Conservation (phyloP, 2,797 vertebrate genomes). For the Phaenicophaeus curvirostris region DNA sequence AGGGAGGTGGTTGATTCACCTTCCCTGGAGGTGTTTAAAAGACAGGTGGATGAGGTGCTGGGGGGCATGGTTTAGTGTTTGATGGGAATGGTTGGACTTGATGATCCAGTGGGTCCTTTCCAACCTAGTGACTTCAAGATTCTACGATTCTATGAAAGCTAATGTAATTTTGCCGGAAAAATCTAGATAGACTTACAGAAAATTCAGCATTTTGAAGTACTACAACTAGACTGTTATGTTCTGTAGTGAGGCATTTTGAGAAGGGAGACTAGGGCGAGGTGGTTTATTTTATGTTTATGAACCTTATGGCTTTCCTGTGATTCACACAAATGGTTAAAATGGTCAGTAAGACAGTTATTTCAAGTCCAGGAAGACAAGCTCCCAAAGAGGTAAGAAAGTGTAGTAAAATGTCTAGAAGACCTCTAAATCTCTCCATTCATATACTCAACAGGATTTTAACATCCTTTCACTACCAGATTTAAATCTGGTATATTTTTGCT, state of each 20-base stretch:
- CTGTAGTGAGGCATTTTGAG: not conserved
- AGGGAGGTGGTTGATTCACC: no score
- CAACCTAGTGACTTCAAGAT: no score
- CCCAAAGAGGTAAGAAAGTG: not conserved
- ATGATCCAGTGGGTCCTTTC: no score
- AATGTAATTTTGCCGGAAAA: not conserved
- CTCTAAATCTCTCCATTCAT: not conserved
- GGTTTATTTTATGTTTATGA: not conserved
- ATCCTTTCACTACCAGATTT: not conserved
- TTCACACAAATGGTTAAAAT: not conserved
- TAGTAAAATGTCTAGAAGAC: not conserved
- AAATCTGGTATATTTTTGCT: not conserved
- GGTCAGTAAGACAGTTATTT: not conserved
- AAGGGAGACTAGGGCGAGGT: rapidly evolving
- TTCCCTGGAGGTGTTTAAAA: no score
- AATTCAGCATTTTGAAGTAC: not conserved
- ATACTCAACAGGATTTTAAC: not conserved
- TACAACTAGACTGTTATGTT: not conserved
- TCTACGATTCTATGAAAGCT: no score
- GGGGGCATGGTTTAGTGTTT: no score
- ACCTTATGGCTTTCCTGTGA: not conserved
- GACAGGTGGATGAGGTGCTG: no score
- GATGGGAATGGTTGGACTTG: no score
- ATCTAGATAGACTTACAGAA: not conserved
- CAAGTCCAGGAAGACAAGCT: not conserved